A percentile compares a stretch with the other conserved stretches of the same genome.
phyloP scores from a whole-genome alignment of 2,113 vertebrate genomes.

The Phalacrocorax aristotelis region DNA sequence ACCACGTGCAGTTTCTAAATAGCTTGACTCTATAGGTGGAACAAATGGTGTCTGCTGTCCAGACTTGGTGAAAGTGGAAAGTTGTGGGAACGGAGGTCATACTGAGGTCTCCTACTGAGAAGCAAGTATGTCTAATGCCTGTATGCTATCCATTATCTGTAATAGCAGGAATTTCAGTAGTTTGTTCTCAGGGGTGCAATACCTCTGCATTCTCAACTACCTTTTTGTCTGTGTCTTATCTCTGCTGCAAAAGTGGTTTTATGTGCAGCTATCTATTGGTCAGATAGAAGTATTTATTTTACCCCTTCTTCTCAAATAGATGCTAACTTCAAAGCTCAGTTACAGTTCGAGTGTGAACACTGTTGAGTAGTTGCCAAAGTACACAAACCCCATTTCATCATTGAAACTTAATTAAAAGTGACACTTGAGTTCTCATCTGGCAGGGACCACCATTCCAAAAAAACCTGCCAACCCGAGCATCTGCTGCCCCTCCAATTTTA shows the following conservation, averaged over 20 bases:
- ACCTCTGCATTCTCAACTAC: neutral
- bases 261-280: neutral
- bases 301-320: neutral
- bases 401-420: neutral
- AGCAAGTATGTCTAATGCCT: neutral
- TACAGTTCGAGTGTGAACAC: neutral
- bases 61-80: neutral
- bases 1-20: neutral
- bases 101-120: neutral
- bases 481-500: neutral
- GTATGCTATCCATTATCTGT: neutral
- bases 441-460: neutral
- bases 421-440: neutral
- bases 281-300: neutral
- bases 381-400: neutral
- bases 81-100: neutral
- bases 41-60: neutral
- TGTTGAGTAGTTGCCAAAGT: neutral
- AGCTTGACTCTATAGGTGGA: neutral
- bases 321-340: neutral
- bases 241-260: neutral
- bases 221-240: neutral
- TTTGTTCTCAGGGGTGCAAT: neutral
- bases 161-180: neutral
- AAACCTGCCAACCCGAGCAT: neutral